These are phyloP conservation scores for Rachycentron canadum DNA, from an alignment of 2,797 vertebrate genomes.

Conservation along the genomic window DNA sequence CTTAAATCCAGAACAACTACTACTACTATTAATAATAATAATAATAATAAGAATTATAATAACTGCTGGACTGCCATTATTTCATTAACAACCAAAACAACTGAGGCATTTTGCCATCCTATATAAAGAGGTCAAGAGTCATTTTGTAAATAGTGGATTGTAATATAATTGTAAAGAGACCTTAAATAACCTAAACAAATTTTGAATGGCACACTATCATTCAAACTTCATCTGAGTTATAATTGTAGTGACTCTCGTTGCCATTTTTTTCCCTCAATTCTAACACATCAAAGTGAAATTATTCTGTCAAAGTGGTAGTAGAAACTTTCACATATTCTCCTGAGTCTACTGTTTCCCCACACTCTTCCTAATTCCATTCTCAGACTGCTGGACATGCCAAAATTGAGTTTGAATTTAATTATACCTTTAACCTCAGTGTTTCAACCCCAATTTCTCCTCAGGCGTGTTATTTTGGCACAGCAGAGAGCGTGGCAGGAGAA, in stretches of 20 bases:
- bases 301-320: slow-evolving; percentile 59
- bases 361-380: slow-evolving; percentile 64
- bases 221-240: slow-evolving; percentile 10
- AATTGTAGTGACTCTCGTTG: slow-evolving; percentile 57
- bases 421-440: slow-evolving; percentile 79
- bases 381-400: slow-evolving; percentile 72
- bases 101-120: neutral
- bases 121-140: neutral
- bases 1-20: neutral
- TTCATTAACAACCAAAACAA: neutral
- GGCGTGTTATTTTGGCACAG: slow-evolving; percentile 67
- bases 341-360: slow-evolving; percentile 37
- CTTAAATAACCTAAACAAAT: neutral
- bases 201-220: slow-evolving; percentile 10
- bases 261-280: slow-evolving; percentile 62
- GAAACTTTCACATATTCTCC: slow-evolving; percentile 53
- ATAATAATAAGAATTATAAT: neutral
- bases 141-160: neutral
- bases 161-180: neutral
- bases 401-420: slow-evolving; percentile 80
- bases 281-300: slow-evolving; percentile 61
- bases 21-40: neutral
- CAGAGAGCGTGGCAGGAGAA: slow-evolving; percentile 41
- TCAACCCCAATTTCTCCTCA: slow-evolving; percentile 76
- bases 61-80: neutral